Evolutionary conservation across 2,113 vertebrate genomes (phyloP), one percentile per base, ranked within the genome.

Genomic region (Scortum barcoo): DNA sequence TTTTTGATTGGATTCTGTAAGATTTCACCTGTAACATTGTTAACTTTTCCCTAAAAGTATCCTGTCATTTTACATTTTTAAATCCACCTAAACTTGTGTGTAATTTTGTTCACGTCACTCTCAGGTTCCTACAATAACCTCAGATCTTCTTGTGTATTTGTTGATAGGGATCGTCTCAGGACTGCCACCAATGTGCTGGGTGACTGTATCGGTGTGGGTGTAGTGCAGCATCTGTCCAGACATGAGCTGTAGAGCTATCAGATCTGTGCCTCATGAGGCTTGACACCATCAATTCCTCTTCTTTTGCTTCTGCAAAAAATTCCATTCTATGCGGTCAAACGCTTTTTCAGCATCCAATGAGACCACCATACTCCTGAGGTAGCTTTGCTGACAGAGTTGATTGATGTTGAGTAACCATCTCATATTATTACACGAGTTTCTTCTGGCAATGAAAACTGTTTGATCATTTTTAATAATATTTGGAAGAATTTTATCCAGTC

Each of bases 201-300:
- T 3, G 86, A 90, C 77, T 90, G 83, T 22, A 50, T 88, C 3
- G 78, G 81, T 22, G 89, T 86, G 14, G 67, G 66, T n/a, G 74
- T 90, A 1, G 86, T 86, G 22, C 89, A 86, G 16, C 89, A 88
- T 82, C 72, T 90, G 51, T 90, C 84, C 28, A 70, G 40, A 67
- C 22, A n/a, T 36, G 86, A 88, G 62, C 74, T 88, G 1, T 50
- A 79, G 38, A 61, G 22, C 4, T n/a, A n/a, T n/a, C n/a, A n/a
- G n/a, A n/a, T n/a, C n/a, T n/a, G n/a, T n/a, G n/a, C n/a, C n/a
- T n/a, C n/a, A n/a, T n/a, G n/a, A n/a, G n/a, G n/a, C n/a, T n/a
- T n/a, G n/a, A n/a, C n/a, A n/a, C n/a, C n/a, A n/a, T n/a, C n/a
- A n/a, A n/a, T 54, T 22, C 46, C 33, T n/a, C n/a, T n/a, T n/a